These are phyloP conservation scores for Hiodon tergisus DNA, from an alignment of 2,113 vertebrate genomes.

Conservation along the genomic window DNA sequence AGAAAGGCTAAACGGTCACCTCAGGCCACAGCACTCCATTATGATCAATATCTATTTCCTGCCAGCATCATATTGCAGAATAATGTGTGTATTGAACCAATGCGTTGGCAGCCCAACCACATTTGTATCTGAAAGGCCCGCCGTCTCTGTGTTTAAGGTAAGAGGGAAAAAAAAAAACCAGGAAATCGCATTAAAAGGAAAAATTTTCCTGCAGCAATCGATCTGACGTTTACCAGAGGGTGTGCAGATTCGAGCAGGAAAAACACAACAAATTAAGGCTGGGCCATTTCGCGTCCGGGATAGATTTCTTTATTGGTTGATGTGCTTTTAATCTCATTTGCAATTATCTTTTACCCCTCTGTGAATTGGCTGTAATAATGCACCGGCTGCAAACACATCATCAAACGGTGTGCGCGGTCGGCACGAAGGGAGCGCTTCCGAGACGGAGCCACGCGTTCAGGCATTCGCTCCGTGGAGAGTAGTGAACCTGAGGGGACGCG, in stretches of 20 bases:
- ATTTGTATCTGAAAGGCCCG: slow-evolving; percentile 56
- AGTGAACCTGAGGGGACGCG: no score
- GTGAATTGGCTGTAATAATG: slow-evolving; percentile 33
- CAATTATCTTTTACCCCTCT: slow-evolving; percentile 29
- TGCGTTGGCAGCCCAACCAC: slow-evolving; percentile 64
- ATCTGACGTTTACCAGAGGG: slow-evolving; percentile 30
- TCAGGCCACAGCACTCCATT: slow-evolving; percentile 46
- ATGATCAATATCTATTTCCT: slow-evolving; percentile 65
- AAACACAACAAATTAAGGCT: slow-evolving; percentile 35
- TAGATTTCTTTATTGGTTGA: slow-evolving; percentile 38
- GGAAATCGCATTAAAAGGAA: slow-evolving; percentile 61
- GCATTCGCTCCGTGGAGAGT: no score
- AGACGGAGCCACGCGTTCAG: neutral
- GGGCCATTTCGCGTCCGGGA: slow-evolving; percentile 36
- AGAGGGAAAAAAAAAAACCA: slow-evolving; percentile 33
- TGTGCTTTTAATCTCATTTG: slow-evolving; percentile 40
- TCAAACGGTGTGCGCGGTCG: neutral
- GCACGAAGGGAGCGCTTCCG: neutral
- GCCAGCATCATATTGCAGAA: slow-evolving; percentile 52
- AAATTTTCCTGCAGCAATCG: slow-evolving; percentile 46
- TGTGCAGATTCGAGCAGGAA: slow-evolving; percentile 35
- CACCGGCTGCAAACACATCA: slow-evolving; percentile 27
- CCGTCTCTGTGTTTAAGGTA: slow-evolving; percentile 24
- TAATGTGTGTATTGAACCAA: slow-evolving; percentile 49
- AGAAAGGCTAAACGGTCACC: slow-evolving; percentile 21